phyloP scores from a whole-genome alignment of 2,113 vertebrate species.

The Rhodinocichla rosea region DNA sequence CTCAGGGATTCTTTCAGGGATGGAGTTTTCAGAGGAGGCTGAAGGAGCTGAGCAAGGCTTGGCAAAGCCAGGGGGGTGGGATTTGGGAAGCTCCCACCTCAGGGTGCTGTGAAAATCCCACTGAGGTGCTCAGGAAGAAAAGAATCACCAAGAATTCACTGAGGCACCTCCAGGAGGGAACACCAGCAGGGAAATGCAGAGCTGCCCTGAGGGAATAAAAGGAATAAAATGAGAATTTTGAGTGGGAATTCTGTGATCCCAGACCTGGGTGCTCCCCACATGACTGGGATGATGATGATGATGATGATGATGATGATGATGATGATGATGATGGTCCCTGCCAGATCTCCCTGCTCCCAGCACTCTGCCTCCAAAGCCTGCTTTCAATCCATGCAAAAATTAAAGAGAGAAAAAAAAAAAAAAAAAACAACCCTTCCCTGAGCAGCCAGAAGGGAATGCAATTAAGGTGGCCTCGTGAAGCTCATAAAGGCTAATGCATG shows the following conservation, averaged over 20 bases:
- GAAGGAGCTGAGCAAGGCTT: not conserved
- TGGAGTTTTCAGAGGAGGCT: not conserved
- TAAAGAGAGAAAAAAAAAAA: not conserved
- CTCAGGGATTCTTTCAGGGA: not conserved
- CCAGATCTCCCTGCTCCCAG: not conserved
- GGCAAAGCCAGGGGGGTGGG: not conserved
- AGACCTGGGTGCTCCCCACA: not conserved
- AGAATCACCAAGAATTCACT: no score
- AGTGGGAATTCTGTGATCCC: not conserved
- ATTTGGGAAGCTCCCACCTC: not conserved
- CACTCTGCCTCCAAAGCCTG: not conserved
- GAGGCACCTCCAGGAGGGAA: not conserved
- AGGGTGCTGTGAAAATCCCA: not conserved
- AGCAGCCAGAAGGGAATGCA: constrained; percentile 20
- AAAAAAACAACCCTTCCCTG: not conserved
- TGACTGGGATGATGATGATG: not conserved
- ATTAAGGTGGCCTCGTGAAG: constrained; percentile 6
- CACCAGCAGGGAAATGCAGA: not conserved
- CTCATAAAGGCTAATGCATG: constrained; percentile 18
- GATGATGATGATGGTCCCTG: not conserved
- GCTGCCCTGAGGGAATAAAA: not conserved
- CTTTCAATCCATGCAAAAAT: not conserved
- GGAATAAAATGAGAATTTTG: not conserved
- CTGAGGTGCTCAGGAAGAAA: not conserved
- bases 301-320: not conserved